Conservation (phyloP, 2,113 vertebrate genomes). For the Anguilla rostrata region DNA sequence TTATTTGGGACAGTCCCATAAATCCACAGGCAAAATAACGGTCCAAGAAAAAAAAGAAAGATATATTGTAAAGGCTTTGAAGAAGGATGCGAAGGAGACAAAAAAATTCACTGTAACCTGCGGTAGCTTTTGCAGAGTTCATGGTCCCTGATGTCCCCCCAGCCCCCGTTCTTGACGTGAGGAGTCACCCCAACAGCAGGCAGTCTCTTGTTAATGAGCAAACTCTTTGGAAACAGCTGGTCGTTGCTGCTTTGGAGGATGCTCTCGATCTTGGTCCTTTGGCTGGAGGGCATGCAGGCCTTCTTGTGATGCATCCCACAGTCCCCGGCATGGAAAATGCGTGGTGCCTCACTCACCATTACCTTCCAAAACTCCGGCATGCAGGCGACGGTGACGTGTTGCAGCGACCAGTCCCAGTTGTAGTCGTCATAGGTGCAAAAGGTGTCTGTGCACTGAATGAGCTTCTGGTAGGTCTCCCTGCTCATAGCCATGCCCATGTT, state of each 20-base stretch:
- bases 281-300: conserved; percentile 81
- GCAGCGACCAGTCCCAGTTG: conserved; percentile 99
- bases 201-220: conserved; percentile 83
- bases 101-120: conserved; percentile 81
- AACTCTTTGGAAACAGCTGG: conserved; percentile 86
- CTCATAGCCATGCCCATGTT: conserved; percentile 96
- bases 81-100: conserved; percentile 71
- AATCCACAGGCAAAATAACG: conserved; percentile 74
- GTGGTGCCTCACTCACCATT: conserved; percentile 87
- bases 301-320: conserved; percentile 98
- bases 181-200: conserved; percentile 81
- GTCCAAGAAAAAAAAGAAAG: conserved; percentile 64
- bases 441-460: conserved; percentile 87
- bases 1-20: conserved; percentile 73
- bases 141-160: conserved; percentile 98
- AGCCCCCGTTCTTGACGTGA: conserved; percentile 96
- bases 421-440: conserved; percentile 99
- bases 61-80: conserved; percentile 69
- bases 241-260: conserved; percentile 84
- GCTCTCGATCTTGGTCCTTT: conserved; percentile 90
- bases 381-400: conserved; percentile 89
- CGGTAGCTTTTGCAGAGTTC: conserved; percentile 98
- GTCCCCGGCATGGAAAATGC: conserved; percentile 93
- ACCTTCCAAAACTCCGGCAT: conserved; percentile 95
- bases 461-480: conserved; percentile 83